Evolutionary conservation across 1,140 invertebrate genomes (phyloP).

Genomic region (Caerostris darwini): DNA sequence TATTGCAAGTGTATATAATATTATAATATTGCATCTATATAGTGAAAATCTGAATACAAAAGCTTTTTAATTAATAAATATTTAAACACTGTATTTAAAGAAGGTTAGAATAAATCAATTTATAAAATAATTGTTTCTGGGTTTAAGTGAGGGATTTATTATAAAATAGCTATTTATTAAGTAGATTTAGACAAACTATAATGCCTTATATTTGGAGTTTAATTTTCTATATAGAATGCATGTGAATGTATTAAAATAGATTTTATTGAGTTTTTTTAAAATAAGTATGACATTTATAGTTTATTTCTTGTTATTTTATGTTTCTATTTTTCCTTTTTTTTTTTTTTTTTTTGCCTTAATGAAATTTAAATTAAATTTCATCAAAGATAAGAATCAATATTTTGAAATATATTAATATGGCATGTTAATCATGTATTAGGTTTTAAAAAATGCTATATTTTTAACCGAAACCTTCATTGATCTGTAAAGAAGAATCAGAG

Average conservation of each 20-base stretch:
- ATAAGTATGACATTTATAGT: not conserved
- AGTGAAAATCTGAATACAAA: too few species aligned
- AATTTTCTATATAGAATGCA: not conserved
- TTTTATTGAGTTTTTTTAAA: not conserved
- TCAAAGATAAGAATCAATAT: not conserved
- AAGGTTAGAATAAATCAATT: too few species aligned
- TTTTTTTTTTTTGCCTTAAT: not conserved
- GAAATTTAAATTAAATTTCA: not conserved
- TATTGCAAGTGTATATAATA: too few species aligned
- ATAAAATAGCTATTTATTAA: too few species aligned
- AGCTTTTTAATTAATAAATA: too few species aligned
- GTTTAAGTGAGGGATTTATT: too few species aligned
- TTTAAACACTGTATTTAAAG: too few species aligned
- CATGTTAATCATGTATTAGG: constrained; percentile 17
- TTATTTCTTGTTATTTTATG: not conserved
- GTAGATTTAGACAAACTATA: too few species aligned
- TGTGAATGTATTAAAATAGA: not conserved
- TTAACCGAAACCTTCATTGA: not conserved
- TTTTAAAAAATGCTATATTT: not conserved
- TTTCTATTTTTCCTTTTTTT: not conserved
- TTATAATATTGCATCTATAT: too few species aligned
- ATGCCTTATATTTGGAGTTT: too few species aligned
- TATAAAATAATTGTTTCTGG: too few species aligned
- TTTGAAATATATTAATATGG: not conserved
- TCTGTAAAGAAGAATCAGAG: not conserved